These are phyloP conservation scores for Sebastiscus tertius DNA, from an alignment of 2,797 vertebrate species.

Conservation along the genomic window DNA sequence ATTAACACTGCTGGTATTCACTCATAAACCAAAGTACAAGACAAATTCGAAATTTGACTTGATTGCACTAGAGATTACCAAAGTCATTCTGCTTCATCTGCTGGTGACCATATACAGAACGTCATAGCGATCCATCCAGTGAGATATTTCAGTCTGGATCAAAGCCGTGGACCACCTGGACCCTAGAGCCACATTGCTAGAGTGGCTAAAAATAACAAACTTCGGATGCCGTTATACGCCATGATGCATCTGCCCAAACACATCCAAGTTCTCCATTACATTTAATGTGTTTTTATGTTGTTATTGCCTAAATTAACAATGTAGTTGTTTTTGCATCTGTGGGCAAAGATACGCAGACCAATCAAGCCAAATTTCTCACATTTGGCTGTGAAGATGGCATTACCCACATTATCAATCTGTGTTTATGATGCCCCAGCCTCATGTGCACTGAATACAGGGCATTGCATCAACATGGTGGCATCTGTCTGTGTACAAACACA, in stretches of 20 bases:
- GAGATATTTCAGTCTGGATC: background rate
- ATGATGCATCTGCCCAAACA: background rate
- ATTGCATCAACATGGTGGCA: background rate
- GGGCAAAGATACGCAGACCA: conserved; percentile 13
- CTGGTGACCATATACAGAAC: background rate
- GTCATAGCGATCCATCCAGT: background rate
- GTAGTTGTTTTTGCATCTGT: conserved; percentile 4
- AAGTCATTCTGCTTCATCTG: background rate
- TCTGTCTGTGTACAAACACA: conserved; percentile 16
- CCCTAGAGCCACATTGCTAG: background rate
- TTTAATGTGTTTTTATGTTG: background rate
- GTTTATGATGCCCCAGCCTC: background rate
- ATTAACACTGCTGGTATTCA: too few relatives aligned
- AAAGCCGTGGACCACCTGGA: background rate
- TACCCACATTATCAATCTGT: conserved; percentile 10
- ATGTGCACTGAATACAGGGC: background rate
- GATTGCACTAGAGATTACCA: background rate
- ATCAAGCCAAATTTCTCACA: conserved; percentile 5
- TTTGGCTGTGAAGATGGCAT: conserved; percentile 8
- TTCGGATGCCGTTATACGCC: background rate
- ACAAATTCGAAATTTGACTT: background rate
- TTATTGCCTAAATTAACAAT: background rate
- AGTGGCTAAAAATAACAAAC: background rate
- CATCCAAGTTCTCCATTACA: background rate
- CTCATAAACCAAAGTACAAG: too few relatives aligned